Evolutionary conservation across 2,113 vertebrate genomes (phyloP), one percentile per base, ranked within the genome.

Genomic region (Hymenochirus boettgeri): DNA sequence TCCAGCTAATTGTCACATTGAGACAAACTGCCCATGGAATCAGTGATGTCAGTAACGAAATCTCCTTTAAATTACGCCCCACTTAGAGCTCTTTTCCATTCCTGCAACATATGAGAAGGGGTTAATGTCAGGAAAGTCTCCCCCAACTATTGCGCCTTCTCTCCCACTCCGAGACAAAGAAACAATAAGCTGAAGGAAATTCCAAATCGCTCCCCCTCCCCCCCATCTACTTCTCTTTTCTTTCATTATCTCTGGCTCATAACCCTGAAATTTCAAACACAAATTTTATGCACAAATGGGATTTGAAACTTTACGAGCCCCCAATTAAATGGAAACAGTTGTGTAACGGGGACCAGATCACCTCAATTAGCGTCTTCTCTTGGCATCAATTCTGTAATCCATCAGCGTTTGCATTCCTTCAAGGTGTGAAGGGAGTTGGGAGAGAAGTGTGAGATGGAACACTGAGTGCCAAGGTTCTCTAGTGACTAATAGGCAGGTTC

Each of bases 151-250:
- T 18, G 19, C 9, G 12, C 50, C 17, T 26, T 7, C 24, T 25
- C 15, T 24, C 23, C 17, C 2, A 53, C 12, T 53, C 8, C 15
- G 23, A 12, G 50, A 53, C 50, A 53, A 53, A 26, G 24, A 53
- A 53, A 53, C 26, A 55, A 55, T 55, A 55, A 5, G 22, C 52
- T 31, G 15, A n/a, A 55, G 52, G 26, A 55, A 31, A 55, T 55
- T 55, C 26, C 26, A 55, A 55, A 13, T 10, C n/a, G 29, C 52
- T 7, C 21, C 8, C 8, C 24, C 51, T 15, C 7, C 56, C 35
- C 26, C 25, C 10, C 25, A 11, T n/a, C 26, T n/a, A 26, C 7
- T 55, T 29, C 26, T 31, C 25, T 55, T 19, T n/a, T 23, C 19
- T 5, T 42, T 58, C 2, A 58, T 58, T 58, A 58, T 45, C 19